Conservation (phyloP, 2,113 vertebrate species). For the Ceyx cyanopectus region DNA sequence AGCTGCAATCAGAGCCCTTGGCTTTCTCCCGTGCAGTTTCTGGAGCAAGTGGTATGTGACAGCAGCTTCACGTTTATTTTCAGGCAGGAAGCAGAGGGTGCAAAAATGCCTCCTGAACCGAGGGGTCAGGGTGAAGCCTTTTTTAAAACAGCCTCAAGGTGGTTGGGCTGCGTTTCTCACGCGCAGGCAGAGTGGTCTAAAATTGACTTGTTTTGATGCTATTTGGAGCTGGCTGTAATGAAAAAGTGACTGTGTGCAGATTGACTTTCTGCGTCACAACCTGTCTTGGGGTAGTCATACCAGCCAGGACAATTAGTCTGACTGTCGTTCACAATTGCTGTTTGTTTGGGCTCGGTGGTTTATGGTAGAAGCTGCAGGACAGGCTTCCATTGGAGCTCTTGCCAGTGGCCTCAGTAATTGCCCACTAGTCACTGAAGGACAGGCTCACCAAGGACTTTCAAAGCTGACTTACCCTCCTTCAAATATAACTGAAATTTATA, state of each 20-base stretch:
- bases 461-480: constrained; percentile 10
- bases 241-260: constrained; percentile 14
- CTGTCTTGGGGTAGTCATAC: neutral
- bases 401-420: constrained; percentile 35
- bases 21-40: neutral
- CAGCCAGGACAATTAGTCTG: neutral
- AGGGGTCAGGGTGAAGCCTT: constrained; percentile 19
- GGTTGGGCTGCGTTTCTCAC: constrained; percentile 5
- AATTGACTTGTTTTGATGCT: constrained; percentile 52
- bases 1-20: neutral
- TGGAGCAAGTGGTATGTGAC: neutral
- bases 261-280: neutral
- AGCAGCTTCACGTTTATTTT: neutral
- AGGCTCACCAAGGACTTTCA: neutral
- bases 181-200: neutral
- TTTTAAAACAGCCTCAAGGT: neutral
- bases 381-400: neutral
- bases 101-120: neutral
- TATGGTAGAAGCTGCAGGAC: neutral
- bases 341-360: constrained; percentile 39
- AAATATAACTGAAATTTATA: constrained; percentile 69
- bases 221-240: neutral
- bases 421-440: neutral
- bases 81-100: constrained; percentile 37
- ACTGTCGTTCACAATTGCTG: neutral